Evolutionary conservation across 2,888 invertebrate species (phyloP), one percentile per base, ranked within the genome.

Genomic region (Argynnis bischoffii): DNA sequence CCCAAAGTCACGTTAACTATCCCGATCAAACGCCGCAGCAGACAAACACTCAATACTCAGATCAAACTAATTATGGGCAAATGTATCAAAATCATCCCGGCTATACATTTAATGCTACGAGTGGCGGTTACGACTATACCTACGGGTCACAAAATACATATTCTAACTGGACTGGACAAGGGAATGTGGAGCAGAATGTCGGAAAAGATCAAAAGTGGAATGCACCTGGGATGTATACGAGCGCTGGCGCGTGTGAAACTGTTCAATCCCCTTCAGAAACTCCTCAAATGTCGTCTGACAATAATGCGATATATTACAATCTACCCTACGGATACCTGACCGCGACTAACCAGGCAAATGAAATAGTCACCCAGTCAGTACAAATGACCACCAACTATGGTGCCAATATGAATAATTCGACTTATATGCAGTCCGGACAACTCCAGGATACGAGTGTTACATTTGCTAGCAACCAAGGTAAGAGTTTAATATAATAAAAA

Each of bases 41-140:
- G 6, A 74, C 76, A 31, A 78, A 68, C 18, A 63, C 78, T 2
- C 72, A 71, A 31, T 85, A 80, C 56, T 67, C 76, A 0, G 73
- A 72, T 5, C 83, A 84, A 69, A 70, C 76, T 1, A 83, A 74
- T 71, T 87, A 84, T 72, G 77, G 76, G 2, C 88, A 87, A 67
- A 81, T 79, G 31, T 90, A 85, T 71, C 92, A 93, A 76, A 93
- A 92, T 65, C 95, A 95, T 80, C 95, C 95, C 4, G 95, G 94
- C 55, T 95, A 95, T 75, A 90, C 91, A 8, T 95, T 83, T 74
- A 94, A 95, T 77, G 74, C 90, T 0, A 79, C 87, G 1, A 93
- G 93, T 0, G 95, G 95, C 0, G 83, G 78, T 55, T 95, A 94
- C 73, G 94, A 95, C 14, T 95, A 95, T 75, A 93, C 85, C 72